Base-by-base conservation (phyloP, 2,113 vertebrate genomes). In the Tetraodon nigroviridis region DNA sequence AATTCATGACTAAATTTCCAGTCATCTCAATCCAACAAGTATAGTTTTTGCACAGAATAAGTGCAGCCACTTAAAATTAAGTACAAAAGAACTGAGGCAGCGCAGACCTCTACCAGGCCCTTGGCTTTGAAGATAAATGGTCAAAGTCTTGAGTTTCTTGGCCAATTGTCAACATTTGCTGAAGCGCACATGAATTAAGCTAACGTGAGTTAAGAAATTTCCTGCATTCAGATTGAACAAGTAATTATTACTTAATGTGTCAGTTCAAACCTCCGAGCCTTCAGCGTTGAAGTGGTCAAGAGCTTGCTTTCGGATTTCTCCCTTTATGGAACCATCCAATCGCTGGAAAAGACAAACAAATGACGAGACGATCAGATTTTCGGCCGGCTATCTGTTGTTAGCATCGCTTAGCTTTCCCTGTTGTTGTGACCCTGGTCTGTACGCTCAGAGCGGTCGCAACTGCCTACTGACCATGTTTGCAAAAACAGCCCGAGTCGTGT, bases 261-360 rank as follows among this genome's bases (percentile, higher is more conserved):
- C 11, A 24, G 40, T 11, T 82, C 63, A 52, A 92, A 99, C 97
- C 95, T 99, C 97, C n/a, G 97, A 99, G 72, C 96, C 96, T 73
- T 99, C 97, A 0, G 97, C 97, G 55, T 99, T 99, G 89, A 99
- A 99, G 90, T 99, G 97, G 85, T 99, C 97, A 61, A 99, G 89
- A 0, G 97, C 97, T 89, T 99, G 97, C 79, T 99, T 99, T 67
- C 97, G 90, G 78, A 98, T 93, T 89, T 99, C 97, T 84, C 96
- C 96, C 84, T 95, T 98, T 88, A 99, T 99, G 3, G 96, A 98
- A 56, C 96, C 97, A 65, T 99, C 96, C 85, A 99, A 79, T 56
- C 96, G 94, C 97, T 99, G 86, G 59, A 84, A 76, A 82, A 83
- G 71, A 55, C 71, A 57, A 48, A 53, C 58, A 1, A 53, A 63